Evolutionary conservation across 2,113 vertebrate species (phyloP).

Genomic region (Myotis brandtii): DNA sequence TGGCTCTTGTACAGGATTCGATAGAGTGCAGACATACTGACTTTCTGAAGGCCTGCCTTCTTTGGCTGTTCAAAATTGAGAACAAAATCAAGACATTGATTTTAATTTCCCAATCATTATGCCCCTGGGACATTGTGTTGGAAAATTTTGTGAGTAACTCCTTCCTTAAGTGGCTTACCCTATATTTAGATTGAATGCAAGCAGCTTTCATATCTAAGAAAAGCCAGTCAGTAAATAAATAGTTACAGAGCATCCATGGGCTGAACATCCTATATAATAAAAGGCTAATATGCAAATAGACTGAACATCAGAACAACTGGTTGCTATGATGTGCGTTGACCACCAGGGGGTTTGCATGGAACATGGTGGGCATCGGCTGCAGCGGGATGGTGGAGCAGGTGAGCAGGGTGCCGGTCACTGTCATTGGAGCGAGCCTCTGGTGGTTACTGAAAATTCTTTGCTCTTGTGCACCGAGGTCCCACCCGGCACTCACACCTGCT

Average conservation of each 20-base stretch:
- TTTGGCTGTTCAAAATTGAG: background rate
- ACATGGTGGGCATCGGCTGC: too few relatives aligned
- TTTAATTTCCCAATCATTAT: slow-evolving; percentile 31
- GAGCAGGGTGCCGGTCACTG: too few relatives aligned
- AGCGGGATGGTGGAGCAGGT: too few relatives aligned
- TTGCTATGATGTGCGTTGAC: too few relatives aligned
- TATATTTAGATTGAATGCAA: background rate
- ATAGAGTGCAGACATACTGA: background rate
- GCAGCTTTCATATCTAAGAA: background rate
- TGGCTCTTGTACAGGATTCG: background rate
- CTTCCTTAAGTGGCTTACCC: background rate
- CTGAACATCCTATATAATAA: background rate
- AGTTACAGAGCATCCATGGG: background rate
- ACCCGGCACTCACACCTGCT: too few relatives aligned
- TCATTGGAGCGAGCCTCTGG: too few relatives aligned
- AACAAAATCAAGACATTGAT: slow-evolving; percentile 36
- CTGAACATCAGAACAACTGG: too few relatives aligned
- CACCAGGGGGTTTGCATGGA: too few relatives aligned
- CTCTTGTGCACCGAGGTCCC: too few relatives aligned
- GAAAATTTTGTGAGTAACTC: background rate
- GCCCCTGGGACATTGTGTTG: background rate
- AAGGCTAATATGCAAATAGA: too few relatives aligned
- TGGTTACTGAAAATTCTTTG: too few relatives aligned
- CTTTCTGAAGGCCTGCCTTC: background rate
- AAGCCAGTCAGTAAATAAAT: background rate